Base-by-base conservation (phyloP, 2,888 invertebrate genomes). In the Cylloceria caligata region DNA sequence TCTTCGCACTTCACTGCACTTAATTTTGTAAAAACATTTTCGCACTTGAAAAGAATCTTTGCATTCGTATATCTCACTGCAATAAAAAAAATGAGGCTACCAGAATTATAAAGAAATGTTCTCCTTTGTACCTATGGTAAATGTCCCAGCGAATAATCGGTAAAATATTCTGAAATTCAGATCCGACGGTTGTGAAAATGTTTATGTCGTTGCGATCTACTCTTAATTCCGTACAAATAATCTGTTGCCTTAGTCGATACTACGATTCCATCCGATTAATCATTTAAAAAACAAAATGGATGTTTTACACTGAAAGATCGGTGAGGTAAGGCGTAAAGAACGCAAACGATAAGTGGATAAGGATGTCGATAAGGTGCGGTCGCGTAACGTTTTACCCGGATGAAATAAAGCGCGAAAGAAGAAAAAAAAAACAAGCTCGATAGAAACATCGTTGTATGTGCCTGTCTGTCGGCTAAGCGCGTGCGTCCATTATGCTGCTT, bases 331-430 rank as follows among this genome's bases (percentile, higher is more conserved):
- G 72, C 52, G 36, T 9, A 6, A 30, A 36, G 36, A 39, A 60
- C 34, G 75, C 62, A 30, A 71, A 45, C 45, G 49, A 60, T 60
- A 71, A 74, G 30, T 39, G 42, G 47, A 60, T 57, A 76, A 39
- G 55, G 21, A 49, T 49, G 11, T 6, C 30, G 76, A 60, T 55
- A 55, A 55, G 71, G 75, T 57, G 65, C 42, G 76, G 42, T 80
- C 71, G 24, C 49, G 6, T 52, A 42, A 36, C 65, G 71, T 57
- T 57, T 57, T 68, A 52, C 67, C 67, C 76, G 76, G 72, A 76
- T 72, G 45, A 45, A 68, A 62, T 52, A 27, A 62, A 72, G 52
- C 21, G 45, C 49, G 34, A 36, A 21, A 49, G 52, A 39, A 60
- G 6, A 9, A 52, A 74, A 69, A 68, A 27, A 80, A 68, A 36